Evolutionary conservation across 2,113 vertebrate species (phyloP).

Genomic region (Odocoileus virginianus): DNA sequence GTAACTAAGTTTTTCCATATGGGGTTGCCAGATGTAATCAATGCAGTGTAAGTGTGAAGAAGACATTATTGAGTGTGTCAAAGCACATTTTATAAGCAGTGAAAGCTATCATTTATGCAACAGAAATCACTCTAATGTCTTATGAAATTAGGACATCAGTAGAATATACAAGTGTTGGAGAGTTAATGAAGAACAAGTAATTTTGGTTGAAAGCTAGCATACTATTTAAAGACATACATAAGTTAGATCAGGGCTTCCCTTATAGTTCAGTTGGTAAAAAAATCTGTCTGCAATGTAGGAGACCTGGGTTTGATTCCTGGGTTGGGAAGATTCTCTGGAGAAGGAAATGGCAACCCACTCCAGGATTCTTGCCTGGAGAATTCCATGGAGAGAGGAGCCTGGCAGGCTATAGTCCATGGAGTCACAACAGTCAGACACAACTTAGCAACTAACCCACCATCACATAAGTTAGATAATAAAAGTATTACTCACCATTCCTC

Average conservation of each 20-base stretch:
- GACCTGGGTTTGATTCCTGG: neutral
- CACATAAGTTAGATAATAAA: neutral
- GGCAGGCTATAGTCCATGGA: neutral
- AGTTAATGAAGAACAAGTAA: slow-evolving; percentile 46
- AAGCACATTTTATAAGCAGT: slow-evolving; percentile 71
- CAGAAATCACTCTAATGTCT: slow-evolving; percentile 72
- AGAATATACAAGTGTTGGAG: slow-evolving; percentile 62
- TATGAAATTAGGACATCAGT: slow-evolving; percentile 68
- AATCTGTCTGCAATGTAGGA: neutral
- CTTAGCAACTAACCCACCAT: neutral
- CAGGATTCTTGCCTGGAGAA: neutral
- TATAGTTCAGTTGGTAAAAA: neutral
- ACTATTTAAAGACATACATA: neutral
- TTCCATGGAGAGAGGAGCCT: neutral
- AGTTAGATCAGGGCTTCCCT: neutral
- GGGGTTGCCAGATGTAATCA: slow-evolving; percentile 80
- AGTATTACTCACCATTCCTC: neutral
- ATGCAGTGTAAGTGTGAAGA: slow-evolving; percentile 74
- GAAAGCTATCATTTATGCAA: slow-evolving; percentile 79
- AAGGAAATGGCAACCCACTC: neutral
- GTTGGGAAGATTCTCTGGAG: neutral
- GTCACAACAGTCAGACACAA: neutral
- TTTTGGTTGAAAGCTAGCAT: slow-evolving; percentile 14
- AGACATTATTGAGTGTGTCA: slow-evolving; percentile 60
- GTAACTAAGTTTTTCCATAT: slow-evolving; percentile 79